Percentiles rank a stretch among this genome's conserved stretches.
Evolutionary conservation across 2,113 vertebrate genomes (phyloP).

Genomic region (Nematolebias whitei): DNA sequence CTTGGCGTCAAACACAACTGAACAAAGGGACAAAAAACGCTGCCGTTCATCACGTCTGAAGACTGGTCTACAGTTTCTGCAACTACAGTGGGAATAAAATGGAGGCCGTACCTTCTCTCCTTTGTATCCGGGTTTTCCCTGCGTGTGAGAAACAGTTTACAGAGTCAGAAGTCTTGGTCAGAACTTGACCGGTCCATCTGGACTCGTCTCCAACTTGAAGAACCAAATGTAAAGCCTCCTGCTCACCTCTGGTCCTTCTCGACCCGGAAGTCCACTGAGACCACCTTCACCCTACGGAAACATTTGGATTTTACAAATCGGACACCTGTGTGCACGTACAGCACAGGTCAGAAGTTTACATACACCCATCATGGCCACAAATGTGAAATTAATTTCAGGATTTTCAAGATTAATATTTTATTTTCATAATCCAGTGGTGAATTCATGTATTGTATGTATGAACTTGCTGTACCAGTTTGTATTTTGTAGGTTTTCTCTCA

Average conservation of each 20-base stretch:
- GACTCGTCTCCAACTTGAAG: not conserved
- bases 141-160: constrained; percentile 53
- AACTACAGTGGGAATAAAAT: too few species aligned
- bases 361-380: too few species aligned
- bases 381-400: too few species aligned
- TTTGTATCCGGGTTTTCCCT: constrained; percentile 91
- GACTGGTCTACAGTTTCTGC: constrained; percentile 8
- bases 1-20: constrained; percentile 19
- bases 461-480: too few species aligned
- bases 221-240: not conserved
- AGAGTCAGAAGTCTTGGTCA: constrained; percentile 12
- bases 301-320: not conserved
- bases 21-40: not conserved
- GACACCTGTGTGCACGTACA: too few species aligned
- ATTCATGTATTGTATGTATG: too few species aligned
- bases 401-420: too few species aligned
- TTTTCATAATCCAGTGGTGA: too few species aligned
- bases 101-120: constrained; percentile 94
- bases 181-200: not conserved
- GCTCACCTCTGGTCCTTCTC: constrained; percentile 86
- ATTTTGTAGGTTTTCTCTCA: too few species aligned
- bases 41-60: constrained; percentile 12
- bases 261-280: constrained; percentile 85
- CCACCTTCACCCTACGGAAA: constrained; percentile 84
- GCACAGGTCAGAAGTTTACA: too few species aligned